Evolutionary conservation across 2,888 invertebrate species (phyloP).

Genomic region (Meteorus cinctellus): DNA sequence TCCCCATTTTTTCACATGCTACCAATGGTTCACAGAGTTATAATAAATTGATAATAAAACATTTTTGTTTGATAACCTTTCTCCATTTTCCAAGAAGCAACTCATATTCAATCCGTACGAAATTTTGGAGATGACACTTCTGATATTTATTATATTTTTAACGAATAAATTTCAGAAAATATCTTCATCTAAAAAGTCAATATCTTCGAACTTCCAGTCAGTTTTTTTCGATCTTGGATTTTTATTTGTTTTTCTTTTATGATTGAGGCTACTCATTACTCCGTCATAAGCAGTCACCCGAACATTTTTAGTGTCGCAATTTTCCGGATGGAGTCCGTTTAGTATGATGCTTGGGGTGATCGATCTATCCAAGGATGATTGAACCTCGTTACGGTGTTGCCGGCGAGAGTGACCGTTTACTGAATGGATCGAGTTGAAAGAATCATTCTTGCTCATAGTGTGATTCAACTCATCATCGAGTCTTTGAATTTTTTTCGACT

Average conservation of each 20-base stretch:
- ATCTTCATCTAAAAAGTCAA: constrained; percentile 4
- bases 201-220: neutral
- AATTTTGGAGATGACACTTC: neutral
- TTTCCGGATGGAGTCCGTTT: constrained; percentile 29
- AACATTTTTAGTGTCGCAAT: constrained; percentile 25
- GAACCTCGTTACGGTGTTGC: constrained; percentile 14
- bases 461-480: constrained; percentile 25
- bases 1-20: neutral
- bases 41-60: neutral
- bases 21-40: neutral
- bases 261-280: constrained; percentile 5
- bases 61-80: neutral
- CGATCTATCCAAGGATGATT: constrained; percentile 25
- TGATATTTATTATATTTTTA: neutral
- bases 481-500: constrained; percentile 1
- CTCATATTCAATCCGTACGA: neutral
- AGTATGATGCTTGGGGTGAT: constrained; percentile 16
- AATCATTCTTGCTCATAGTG: constrained; percentile 26
- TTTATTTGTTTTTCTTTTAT: constrained; percentile 14
- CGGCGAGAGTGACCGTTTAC: neutral
- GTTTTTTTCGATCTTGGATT: neutral
- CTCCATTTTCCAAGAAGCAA: neutral
- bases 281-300: constrained; percentile 8
- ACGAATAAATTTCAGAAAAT: neutral
- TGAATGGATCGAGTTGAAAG: constrained; percentile 28